phyloP scores from a whole-genome alignment of 92 coral and sea anemone genomes.

The Epizoanthus rinbou region DNA sequence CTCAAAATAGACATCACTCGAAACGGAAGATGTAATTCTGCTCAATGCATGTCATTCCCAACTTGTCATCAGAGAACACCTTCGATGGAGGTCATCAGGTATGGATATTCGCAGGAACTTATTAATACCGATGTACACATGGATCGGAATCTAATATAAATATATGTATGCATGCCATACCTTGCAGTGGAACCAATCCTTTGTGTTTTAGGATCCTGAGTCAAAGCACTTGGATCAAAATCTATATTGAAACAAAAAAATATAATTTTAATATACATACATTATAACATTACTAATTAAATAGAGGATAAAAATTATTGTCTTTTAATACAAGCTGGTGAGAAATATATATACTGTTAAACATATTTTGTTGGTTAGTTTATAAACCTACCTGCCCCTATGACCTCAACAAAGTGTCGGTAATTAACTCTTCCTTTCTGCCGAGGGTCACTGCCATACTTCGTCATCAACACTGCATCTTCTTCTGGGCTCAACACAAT shows the following conservation, averaged over 20 bases:
- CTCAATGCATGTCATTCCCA: too few relatives aligned
- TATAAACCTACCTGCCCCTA: slow-evolving; percentile 77
- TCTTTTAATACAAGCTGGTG: too few relatives aligned
- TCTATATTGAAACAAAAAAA: slow-evolving; percentile 29
- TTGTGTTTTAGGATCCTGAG: slow-evolving; percentile 84
- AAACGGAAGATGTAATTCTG: too few relatives aligned
- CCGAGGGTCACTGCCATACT: slow-evolving; percentile 94
- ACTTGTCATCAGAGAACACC: neutral
- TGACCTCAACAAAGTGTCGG: slow-evolving; percentile 86
- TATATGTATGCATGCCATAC: slow-evolving; percentile 39
- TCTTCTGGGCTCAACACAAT: slow-evolving; percentile 83
- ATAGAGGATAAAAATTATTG: too few relatives aligned
- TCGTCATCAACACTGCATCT: slow-evolving; percentile 73
- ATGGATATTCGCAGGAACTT: neutral
- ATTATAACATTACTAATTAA: too few relatives aligned
- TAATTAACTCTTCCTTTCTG: slow-evolving; percentile 92
- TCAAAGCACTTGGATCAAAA: slow-evolving; percentile 85
- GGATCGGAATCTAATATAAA: neutral
- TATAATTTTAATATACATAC: too few relatives aligned
- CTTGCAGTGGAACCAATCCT: slow-evolving; percentile 88
- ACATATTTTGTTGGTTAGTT: neutral
- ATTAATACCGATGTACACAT: neutral
- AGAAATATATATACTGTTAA: too few relatives aligned
- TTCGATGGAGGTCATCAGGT: neutral
- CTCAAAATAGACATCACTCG: too few relatives aligned